A percentile compares a stretch with the other conserved stretches of the same genome.
Conservation (phyloP, 1,140 invertebrate species). For the Lepidotrigona ventralis region DNA sequence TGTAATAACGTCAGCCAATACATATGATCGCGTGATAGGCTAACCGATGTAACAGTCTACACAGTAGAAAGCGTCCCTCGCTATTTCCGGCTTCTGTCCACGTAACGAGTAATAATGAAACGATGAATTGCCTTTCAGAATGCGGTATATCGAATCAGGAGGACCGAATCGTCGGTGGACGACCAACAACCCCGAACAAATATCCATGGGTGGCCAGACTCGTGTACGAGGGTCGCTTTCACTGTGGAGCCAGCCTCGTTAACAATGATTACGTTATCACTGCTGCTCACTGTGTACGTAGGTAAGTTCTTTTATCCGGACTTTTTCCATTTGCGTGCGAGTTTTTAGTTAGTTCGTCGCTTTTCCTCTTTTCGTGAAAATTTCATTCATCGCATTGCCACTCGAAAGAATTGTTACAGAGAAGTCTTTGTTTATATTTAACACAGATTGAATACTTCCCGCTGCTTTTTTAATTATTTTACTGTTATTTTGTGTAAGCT, state of each 20-base stretch:
- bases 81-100: not conserved
- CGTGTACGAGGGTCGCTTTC: slow-evolving; percentile 92
- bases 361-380: too few relatives aligned
- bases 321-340: too few relatives aligned
- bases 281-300: slow-evolving; percentile 85
- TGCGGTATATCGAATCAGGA: slow-evolving; percentile 87
- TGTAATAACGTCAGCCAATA: slow-evolving; percentile 9
- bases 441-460: too few relatives aligned
- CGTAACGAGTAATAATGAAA: slow-evolving; percentile 17
- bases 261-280: slow-evolving; percentile 86
- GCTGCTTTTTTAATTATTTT: too few relatives aligned
- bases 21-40: slow-evolving; percentile 1
- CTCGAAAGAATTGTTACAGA: too few relatives aligned
- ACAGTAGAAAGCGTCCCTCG: slow-evolving; percentile 2
- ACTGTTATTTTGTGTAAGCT: too few relatives aligned
- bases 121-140: slow-evolving; percentile 78
- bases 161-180: slow-evolving; percentile 87
- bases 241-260: slow-evolving; percentile 92
- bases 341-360: too few relatives aligned
- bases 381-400: too few relatives aligned
- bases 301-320: slow-evolving; percentile 71
- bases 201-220: slow-evolving; percentile 93
- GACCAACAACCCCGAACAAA: slow-evolving; percentile 88
- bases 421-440: too few relatives aligned
- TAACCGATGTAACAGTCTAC: slow-evolving; percentile 18